Conservation (phyloP, 2,797 vertebrate genomes). For the Alectoris magna region DNA sequence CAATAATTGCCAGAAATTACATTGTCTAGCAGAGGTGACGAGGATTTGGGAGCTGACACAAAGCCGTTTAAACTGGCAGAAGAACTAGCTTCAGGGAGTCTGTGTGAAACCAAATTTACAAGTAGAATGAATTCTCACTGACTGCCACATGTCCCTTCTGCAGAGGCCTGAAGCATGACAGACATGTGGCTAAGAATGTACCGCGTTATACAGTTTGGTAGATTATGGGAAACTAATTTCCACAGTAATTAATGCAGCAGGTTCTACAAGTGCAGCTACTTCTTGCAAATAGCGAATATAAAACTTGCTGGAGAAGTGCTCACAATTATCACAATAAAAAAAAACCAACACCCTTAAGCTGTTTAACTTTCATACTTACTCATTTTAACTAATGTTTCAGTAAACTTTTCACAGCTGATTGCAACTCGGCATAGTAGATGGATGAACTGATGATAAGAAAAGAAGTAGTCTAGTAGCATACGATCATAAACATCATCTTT, state of each 20-base stretch:
- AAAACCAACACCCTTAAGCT: constrained; percentile 7
- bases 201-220: not conserved
- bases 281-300: not conserved
- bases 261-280: not conserved
- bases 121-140: not conserved
- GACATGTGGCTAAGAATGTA: accelerated
- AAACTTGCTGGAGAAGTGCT: not conserved
- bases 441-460: constrained; percentile 98
- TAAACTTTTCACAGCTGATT: constrained; percentile 99
- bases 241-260: not conserved
- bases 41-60: not conserved
- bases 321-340: constrained; percentile 9
- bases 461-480: constrained; percentile 98
- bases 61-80: not conserved
- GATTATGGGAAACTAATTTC: not conserved
- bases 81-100: not conserved
- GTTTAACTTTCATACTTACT: constrained; percentile 85
- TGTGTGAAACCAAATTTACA: not conserved
- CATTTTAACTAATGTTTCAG: constrained; percentile 96
- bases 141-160: not conserved
- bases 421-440: constrained; percentile 97
- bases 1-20: too few species aligned
- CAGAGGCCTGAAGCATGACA: not conserved
- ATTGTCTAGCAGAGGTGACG: not conserved
- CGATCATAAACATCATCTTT: constrained; percentile 98